These are phyloP conservation scores for Phacellophora camtschatica DNA, from an alignment of 30 jellyfish, hydroid and myxozoan genomes.

Conservation along the genomic window DNA sequence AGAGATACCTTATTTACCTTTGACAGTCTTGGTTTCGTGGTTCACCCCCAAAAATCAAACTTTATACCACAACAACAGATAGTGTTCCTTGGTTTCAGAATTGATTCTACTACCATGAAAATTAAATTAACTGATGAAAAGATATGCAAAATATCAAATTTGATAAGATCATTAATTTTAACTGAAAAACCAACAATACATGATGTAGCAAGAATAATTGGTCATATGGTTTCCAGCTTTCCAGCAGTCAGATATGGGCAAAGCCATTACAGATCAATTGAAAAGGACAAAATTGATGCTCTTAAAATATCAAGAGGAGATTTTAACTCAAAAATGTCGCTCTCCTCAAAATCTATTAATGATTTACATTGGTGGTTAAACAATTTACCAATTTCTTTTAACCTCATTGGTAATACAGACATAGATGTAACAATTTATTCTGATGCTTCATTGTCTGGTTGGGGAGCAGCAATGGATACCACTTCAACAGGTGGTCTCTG, in stretches of 20 bases:
- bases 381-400: neutral
- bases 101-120: conserved; percentile 34
- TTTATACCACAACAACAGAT: conserved; percentile 37
- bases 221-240: conserved; percentile 42
- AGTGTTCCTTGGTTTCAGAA: conserved; percentile 34
- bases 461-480: conserved; percentile 37
- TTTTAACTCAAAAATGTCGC: neutral
- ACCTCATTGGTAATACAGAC: neutral
- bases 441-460: conserved; percentile 34
- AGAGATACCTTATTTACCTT: neutral
- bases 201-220: conserved; percentile 31
- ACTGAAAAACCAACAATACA: neutral
- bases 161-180: neutral
- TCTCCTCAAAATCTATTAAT: neutral
- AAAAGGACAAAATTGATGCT: neutral
- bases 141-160: neutral
- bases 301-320: neutral
- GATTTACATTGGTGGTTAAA: conserved; percentile 37
- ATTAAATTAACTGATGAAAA: conserved; percentile 6
- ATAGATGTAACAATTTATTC: neutral
- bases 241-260: conserved; percentile 51
- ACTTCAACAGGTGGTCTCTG: conserved; percentile 29
- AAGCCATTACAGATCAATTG: neutral
- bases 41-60: conserved; percentile 48
- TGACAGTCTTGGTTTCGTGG: conserved; percentile 33